Evolutionary conservation across 2,888 invertebrate genomes (phyloP).

Genomic region (Muschampia plurimacula): DNA sequence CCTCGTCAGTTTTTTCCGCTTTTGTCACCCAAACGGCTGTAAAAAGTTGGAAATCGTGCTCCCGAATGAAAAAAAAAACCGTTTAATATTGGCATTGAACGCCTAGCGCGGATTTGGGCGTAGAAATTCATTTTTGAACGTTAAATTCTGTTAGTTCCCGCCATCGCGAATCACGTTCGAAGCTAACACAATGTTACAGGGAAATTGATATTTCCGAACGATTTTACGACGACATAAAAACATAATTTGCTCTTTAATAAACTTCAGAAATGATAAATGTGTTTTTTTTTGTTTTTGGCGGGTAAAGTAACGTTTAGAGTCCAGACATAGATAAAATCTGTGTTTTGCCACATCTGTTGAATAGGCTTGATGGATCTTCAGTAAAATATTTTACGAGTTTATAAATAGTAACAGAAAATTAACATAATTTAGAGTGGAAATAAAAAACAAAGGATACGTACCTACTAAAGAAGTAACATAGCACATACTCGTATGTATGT

Average conservation of each 20-base stretch:
- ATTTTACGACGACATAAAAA: slow-evolving; percentile 37
- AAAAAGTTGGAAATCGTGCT: slow-evolving; percentile 82
- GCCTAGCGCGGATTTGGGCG: slow-evolving; percentile 67
- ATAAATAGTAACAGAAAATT: not conserved
- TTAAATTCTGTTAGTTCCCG: slow-evolving; percentile 54
- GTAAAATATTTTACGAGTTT: not conserved
- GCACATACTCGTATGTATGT: too few species aligned
- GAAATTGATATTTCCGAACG: slow-evolving; percentile 54
- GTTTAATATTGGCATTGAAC: slow-evolving; percentile 82
- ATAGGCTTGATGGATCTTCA: not conserved
- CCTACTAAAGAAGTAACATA: too few species aligned
- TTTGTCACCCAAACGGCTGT: slow-evolving; percentile 76
- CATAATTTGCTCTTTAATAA: slow-evolving; percentile 22
- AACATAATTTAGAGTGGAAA: not conserved
- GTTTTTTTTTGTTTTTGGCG: not conserved
- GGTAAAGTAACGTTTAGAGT: not conserved
- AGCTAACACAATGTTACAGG: slow-evolving; percentile 30
- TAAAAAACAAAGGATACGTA: too few species aligned
- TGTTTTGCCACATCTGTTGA: slow-evolving; percentile 1
- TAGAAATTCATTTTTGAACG: slow-evolving; percentile 68
- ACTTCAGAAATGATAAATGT: not conserved
- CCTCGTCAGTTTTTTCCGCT: slow-evolving; percentile 61
- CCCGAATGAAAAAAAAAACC: slow-evolving; percentile 65
- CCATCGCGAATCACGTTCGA: slow-evolving; percentile 26
- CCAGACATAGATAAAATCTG: slow-evolving; percentile 16